Conservation (phyloP, 2,888 invertebrate species). For the Cylindroiulus punctatus region DNA sequence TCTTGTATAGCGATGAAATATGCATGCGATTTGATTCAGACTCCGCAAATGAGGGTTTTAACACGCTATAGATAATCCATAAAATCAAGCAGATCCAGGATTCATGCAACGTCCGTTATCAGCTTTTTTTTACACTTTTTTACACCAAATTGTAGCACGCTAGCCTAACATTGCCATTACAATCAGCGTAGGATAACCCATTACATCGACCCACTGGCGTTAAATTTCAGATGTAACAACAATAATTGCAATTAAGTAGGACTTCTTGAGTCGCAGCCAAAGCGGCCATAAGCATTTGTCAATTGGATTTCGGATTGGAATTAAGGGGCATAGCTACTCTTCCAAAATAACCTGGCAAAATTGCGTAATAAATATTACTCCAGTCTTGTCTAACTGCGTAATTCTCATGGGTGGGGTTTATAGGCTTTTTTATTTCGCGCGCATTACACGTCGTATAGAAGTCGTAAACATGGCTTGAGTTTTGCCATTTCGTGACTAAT, state of each 20-base stretch:
- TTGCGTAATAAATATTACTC: conserved; percentile 29
- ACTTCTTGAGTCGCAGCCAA: conserved; percentile 29
- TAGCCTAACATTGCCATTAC: conserved; percentile 15
- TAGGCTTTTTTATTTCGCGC: conserved; percentile 33
- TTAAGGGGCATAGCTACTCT: background rate
- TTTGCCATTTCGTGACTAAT: conserved; percentile 45
- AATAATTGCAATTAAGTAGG: background rate
- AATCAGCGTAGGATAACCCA: conserved; percentile 28
- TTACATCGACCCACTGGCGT: conserved; percentile 15
- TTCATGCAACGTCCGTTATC: conserved; percentile 42
- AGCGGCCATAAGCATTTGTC: conserved; percentile 28
- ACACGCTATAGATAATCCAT: conserved; percentile 38
- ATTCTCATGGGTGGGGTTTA: conserved; percentile 43
- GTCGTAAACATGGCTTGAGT: conserved; percentile 36
- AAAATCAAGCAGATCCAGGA: conserved; percentile 47
- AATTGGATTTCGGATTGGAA: conserved; percentile 10
- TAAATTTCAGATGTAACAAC: conserved; percentile 5
- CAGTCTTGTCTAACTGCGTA: conserved; percentile 13
- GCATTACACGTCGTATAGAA: conserved; percentile 34
- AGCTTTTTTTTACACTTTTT: conserved; percentile 10
- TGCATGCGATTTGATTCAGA: background rate
- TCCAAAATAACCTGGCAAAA: background rate
- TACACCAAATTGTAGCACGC: background rate
- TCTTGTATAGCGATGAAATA: background rate
- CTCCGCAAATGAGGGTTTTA: conserved; percentile 13